These are phyloP conservation scores for Meloidogyne floridensis DNA, from an alignment of 1,140 invertebrate genomes.

Conservation along the genomic window DNA sequence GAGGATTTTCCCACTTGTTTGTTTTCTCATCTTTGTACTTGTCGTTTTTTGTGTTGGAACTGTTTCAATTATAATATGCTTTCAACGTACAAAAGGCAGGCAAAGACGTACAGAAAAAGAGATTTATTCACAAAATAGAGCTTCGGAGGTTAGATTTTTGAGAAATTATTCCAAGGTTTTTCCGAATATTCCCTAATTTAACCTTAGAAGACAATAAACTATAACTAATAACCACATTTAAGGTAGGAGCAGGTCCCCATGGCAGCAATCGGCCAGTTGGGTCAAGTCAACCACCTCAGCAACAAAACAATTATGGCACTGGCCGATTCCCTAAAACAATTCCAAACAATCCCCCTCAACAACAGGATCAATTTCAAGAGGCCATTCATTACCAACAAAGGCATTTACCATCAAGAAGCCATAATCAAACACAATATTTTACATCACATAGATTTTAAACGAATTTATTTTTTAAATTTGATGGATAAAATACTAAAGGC, in stretches of 20 bases:
- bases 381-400: neutral
- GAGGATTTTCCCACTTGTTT: conserved; percentile 63
- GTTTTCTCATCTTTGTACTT: conserved; percentile 61
- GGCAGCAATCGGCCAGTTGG: neutral
- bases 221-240: neutral
- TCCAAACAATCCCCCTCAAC: neutral
- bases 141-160: neutral
- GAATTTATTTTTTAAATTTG: neutral
- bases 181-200: too few species aligned
- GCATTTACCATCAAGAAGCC: neutral
- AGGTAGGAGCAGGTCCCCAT: neutral
- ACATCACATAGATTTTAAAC: neutral
- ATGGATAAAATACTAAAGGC: neutral
- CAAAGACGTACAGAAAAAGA: conserved; percentile 59
- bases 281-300: neutral
- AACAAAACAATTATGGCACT: neutral
- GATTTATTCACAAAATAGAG: conserved; percentile 29
- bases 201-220: too few species aligned
- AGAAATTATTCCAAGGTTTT: too few species aligned
- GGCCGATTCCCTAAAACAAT: neutral
- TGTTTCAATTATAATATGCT: conserved; percentile 59
- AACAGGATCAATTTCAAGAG: neutral
- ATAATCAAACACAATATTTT: neutral
- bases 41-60: conserved; percentile 58
- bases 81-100: conserved; percentile 58